Percentiles rank a stretch among this genome's conserved stretches.
Conservation (phyloP, 2,797 vertebrate species). For the Darevskia mixta region DNA sequence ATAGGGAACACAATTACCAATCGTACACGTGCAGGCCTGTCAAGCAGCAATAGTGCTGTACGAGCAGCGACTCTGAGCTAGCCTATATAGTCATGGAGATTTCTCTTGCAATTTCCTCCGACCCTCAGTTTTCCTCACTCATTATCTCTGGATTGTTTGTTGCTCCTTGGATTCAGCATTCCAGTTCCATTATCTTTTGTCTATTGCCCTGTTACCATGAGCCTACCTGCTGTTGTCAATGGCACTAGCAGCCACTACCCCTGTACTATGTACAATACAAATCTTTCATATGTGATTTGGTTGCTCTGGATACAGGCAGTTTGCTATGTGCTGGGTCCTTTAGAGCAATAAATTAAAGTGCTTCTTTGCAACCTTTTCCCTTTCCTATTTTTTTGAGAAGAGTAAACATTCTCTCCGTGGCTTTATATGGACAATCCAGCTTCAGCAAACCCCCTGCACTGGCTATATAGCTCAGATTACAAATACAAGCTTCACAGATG, state of each 20-base stretch:
- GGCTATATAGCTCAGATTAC: conserved; percentile 3
- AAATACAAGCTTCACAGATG: conserved; percentile 1
- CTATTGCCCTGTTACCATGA: conserved; percentile 38
- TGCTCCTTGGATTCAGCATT: conserved; percentile 42
- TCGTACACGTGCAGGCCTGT: neutral
- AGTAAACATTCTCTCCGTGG: conserved; percentile 9
- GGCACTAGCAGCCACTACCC: conserved; percentile 33
- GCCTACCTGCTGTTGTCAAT: conserved; percentile 37
- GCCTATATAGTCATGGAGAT: neutral
- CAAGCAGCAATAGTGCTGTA: accelerated
- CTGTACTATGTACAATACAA: conserved; percentile 32
- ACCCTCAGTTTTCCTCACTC: conserved; percentile 28
- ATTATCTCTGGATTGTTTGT: conserved; percentile 21
- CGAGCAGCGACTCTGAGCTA: conserved; percentile 8
- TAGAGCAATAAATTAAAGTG: conserved; percentile 22
- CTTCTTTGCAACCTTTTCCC: neutral
- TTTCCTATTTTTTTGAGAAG: neutral
- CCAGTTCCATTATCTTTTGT: conserved; percentile 7
- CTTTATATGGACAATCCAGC: neutral
- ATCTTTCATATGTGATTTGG: conserved; percentile 17
- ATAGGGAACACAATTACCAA: conserved; percentile 9
- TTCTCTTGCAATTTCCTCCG: conserved; percentile 11
- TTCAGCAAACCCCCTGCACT: neutral
- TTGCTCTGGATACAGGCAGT: conserved; percentile 50
- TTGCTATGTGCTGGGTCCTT: conserved; percentile 10